Percentiles rank a stretch among this genome's conserved stretches.
Conservation (phyloP, 2,797 vertebrate species). For the Artibeus lituratus region DNA sequence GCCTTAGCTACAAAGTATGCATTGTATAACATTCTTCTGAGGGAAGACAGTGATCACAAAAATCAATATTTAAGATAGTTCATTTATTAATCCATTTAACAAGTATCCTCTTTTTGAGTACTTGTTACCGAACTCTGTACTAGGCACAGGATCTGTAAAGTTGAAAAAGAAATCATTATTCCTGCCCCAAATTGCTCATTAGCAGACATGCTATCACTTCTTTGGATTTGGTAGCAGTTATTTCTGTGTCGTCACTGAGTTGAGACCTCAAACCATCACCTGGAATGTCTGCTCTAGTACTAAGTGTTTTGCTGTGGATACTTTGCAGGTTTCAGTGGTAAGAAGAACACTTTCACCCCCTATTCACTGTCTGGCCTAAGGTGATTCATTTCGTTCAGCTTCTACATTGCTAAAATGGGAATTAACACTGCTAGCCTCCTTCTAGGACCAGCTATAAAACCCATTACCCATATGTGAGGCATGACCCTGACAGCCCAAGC, state of each 20-base stretch:
- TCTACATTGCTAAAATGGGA: not conserved
- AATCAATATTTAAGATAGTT: not conserved
- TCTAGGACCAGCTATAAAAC: conserved; percentile 13
- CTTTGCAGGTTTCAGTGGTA: not conserved
- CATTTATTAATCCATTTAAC: not conserved
- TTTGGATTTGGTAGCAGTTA: not conserved
- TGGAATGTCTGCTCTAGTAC: not conserved
- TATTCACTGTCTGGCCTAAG: not conserved
- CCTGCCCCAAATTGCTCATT: not conserved
- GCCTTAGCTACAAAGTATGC: not conserved
- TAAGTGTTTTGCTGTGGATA: not conserved
- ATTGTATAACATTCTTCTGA: not conserved
- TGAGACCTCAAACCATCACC: not conserved
- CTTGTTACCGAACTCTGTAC: not conserved
- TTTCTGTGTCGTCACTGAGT: not conserved
- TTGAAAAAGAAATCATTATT: not conserved
- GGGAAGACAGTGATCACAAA: not conserved
- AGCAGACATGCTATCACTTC: not conserved
- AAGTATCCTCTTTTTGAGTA: not conserved
- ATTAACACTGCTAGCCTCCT: not conserved
- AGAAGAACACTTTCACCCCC: not conserved
- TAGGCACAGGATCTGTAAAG: not conserved
- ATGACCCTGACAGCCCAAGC: not conserved
- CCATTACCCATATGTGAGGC: not conserved
- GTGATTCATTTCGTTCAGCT: not conserved